Base-by-base conservation (phyloP, 2,113 vertebrate species). In the Microcebus ravelobensis region DNA sequence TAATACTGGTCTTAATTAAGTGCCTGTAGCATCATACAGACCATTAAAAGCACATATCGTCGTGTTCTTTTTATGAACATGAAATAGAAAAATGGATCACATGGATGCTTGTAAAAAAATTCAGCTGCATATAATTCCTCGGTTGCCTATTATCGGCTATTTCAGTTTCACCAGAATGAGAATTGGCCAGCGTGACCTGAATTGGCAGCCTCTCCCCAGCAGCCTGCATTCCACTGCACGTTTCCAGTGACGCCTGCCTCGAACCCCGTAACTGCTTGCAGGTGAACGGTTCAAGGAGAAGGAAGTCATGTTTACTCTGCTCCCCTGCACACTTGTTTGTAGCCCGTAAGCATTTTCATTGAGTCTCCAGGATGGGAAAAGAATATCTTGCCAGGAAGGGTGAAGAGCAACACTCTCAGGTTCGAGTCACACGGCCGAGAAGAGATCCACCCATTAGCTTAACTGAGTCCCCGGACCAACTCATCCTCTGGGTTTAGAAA, bases 11-110 rank as follows among this genome's bases (percentile, higher is more conserved):
- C 74, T 96, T 94, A 93, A 96, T 87, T 94, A 93, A 96, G 59
- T 91, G 88, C 68, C 80, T 84, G 18, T 20, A 80, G 91, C 86
- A 91, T 79, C 59, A 67, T 31, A 73, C 2, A 55, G 55, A 76
- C 45, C 77, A 95, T 76, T 89, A 76, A 73, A 84, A 94, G 74
- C 77, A 70, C 59, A 52, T 25, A 86, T 57, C 36, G 61, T 36
- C 27, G 0, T 34, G 31, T 79, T 97, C 90, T 31, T 94, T 94
- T 92, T 90, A 91, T 63, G 90, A 83, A 93, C 23, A 73, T 15
- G 45, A 91, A 95, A 86, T 65, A 92, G 85, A 94, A 97, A 96
- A 87, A 81, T 31, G 55, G 83, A 96, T 80, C 67, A 85, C 63
- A 73, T 25, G 17, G 25, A 59, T 61, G 55, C 27, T 86, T 93